phyloP scores from a whole-genome alignment of 2,888 invertebrate species.

The Amphimallon solstitiale region DNA sequence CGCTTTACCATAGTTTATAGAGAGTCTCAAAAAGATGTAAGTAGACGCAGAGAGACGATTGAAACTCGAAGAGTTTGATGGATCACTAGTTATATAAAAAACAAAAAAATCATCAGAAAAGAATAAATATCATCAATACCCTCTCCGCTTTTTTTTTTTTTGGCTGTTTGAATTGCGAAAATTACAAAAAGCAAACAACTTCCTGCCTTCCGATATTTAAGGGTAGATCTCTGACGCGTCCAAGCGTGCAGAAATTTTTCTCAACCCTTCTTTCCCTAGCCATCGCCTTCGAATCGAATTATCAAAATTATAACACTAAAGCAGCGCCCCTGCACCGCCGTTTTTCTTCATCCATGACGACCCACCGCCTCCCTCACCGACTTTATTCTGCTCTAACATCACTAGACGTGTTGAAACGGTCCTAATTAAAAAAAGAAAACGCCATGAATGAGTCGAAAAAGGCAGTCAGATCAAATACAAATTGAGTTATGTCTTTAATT shows the following conservation, averaged over 20 bases:
- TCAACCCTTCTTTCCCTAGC: constrained; percentile 25
- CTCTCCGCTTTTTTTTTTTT: constrained; percentile 17
- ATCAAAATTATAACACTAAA: constrained; percentile 27
- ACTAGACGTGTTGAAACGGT: constrained; percentile 14
- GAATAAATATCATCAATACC: constrained; percentile 21
- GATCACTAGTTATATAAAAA: too few species aligned
- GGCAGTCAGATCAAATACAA: constrained; percentile 63
- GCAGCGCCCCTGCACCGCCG: not conserved
- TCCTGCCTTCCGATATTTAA: constrained; percentile 21
- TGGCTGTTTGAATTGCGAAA: constrained; percentile 20
- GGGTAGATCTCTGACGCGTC: constrained; percentile 18
- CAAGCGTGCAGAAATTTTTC: constrained; percentile 26
- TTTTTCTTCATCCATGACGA: not conserved
- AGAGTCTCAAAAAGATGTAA: too few species aligned
- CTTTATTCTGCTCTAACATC: not conserved
- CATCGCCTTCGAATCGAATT: constrained; percentile 25
- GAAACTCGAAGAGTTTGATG: too few species aligned
- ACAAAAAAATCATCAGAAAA: constrained; percentile 6
- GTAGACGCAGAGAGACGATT: too few species aligned
- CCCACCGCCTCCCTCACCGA: not conserved
- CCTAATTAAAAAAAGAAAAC: constrained; percentile 29
- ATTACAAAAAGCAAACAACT: constrained; percentile 26
- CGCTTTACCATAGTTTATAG: too few species aligned
- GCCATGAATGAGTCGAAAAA: constrained; percentile 57
- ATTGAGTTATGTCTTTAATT: constrained; percentile 64